Conservation (phyloP, 64 coral and sea anemone species). For the Cladopsammia gracilis region DNA sequence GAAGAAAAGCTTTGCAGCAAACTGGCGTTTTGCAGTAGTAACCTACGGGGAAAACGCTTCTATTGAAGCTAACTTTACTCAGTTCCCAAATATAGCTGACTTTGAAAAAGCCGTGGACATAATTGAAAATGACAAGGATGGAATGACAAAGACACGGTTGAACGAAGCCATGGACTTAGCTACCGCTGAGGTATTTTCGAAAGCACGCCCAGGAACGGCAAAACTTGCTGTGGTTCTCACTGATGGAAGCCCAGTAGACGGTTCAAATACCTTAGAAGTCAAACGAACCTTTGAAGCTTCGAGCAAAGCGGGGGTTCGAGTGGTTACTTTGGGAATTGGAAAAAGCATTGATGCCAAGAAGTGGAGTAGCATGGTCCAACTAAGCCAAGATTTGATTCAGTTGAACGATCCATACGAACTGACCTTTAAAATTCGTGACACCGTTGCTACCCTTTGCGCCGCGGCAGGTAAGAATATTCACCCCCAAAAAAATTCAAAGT, state of each 20-base stretch:
- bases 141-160: background rate
- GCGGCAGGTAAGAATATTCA: conserved; percentile 9
- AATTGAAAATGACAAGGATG: background rate
- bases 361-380: background rate
- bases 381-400: conserved; percentile 31
- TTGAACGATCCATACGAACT: conserved; percentile 7
- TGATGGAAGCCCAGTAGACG: conserved; percentile 26
- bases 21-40: conserved; percentile 1
- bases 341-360: background rate
- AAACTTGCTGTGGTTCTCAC: conserved; percentile 39
- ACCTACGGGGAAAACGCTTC: conserved; percentile 1
- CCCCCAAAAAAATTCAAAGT: too few species aligned
- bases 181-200: conserved; percentile 14
- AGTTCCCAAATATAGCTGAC: conserved; percentile 13
- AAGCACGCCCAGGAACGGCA: background rate
- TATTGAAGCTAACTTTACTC: background rate
- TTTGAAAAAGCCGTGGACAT: conserved; percentile 8
- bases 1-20: conserved; percentile 6
- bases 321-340: conserved; percentile 38
- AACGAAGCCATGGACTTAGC: conserved; percentile 39
- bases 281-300: background rate
- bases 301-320: conserved; percentile 4
- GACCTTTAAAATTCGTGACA: conserved; percentile 15
- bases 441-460: background rate
- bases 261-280: background rate